Evolutionary conservation across 2,888 invertebrate genomes (phyloP).

Genomic region (Lepidocyrtinus sp.): DNA sequence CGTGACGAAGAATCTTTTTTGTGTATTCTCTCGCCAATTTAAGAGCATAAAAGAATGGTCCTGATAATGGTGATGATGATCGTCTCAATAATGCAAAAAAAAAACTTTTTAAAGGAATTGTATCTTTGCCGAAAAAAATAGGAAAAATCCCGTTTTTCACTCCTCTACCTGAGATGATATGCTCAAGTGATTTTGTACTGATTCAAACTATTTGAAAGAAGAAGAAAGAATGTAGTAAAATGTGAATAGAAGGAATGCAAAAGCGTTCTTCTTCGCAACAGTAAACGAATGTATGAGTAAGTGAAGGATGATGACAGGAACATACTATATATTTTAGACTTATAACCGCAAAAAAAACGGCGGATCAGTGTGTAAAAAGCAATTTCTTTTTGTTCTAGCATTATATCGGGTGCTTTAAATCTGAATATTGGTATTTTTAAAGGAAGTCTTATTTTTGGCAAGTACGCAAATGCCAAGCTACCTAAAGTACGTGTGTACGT

Average conservation of each 20-base stretch:
- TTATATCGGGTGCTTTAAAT: too few relatives aligned
- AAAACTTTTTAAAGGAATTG: neutral
- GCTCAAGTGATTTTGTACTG: constrained; percentile 39
- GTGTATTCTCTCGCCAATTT: constrained; percentile 36
- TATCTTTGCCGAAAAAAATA: constrained; percentile 26
- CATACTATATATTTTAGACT: neutral
- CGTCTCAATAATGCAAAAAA: constrained; percentile 15
- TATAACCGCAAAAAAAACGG: constrained; percentile 16
- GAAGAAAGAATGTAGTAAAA: too few relatives aligned
- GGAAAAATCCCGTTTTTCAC: constrained; percentile 58
- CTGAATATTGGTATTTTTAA: too few relatives aligned
- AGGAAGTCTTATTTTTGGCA: too few relatives aligned
- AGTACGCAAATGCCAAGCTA: too few relatives aligned
- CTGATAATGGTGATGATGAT: constrained; percentile 35
- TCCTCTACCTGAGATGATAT: constrained; percentile 39
- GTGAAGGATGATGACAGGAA: constrained; percentile 9
- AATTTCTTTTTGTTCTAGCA: too few relatives aligned
- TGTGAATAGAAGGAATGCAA: neutral
- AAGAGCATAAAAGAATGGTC: neutral
- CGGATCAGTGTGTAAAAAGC: too few relatives aligned
- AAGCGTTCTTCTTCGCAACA: neutral
- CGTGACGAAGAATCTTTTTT: constrained; percentile 56
- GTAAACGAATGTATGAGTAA: neutral
- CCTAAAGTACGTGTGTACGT: neutral
- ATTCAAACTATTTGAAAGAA: constrained; percentile 3